Base-by-base conservation (phyloP, 2,797 vertebrate genomes). In the Poeciliopsis turneri region DNA sequence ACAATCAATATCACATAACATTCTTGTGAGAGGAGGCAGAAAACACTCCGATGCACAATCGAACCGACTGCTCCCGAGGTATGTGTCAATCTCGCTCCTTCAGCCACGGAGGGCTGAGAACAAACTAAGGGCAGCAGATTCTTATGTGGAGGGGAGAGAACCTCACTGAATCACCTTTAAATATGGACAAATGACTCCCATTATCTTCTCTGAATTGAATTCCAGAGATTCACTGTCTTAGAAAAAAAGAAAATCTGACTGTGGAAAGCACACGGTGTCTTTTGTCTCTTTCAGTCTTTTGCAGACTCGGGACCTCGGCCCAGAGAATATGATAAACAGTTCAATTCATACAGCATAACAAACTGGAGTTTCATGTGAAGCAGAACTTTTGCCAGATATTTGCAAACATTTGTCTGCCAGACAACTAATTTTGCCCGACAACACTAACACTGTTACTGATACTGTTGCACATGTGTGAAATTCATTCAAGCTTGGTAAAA, bases 291-390 rank as follows among this genome's bases (percentile, higher is more conserved):
- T 18, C 70, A 84, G 74, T 86, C 81, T 77, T 57, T 89, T 87
- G 89, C 86, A 77, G 90, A 84, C 91, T 55, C 72, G 90, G 89
- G 89, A 92, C 78, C 74, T 45, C 80, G 86, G 90, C 79, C 80
- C 57, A 73, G 89, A 94, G 91, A 93, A 92, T 89, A 89, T 90
- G 83, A 94, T 90, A 89, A 92, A 93, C 91, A 94, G 91, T 94
- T 94, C 92, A 95, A 94, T 96, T 95, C 94, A 94, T 92, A 91
- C 87, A 91, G 92, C 93, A 95, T 93, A 93, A 95, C 94, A 94
- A 95, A 95, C 94, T 93, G 86, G 93, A 87, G 87, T 91, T 92
- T 94, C 90, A 93, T 92, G 94, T 91, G 92, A 90, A 82, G 83
- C 69, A 90, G 88, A 94, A 91, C 94, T 95, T 94, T 94, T 93